These are phyloP conservation scores for Drosophila navojoa DNA, from an alignment of 1,140 invertebrate genomes.

Conservation along the genomic window DNA sequence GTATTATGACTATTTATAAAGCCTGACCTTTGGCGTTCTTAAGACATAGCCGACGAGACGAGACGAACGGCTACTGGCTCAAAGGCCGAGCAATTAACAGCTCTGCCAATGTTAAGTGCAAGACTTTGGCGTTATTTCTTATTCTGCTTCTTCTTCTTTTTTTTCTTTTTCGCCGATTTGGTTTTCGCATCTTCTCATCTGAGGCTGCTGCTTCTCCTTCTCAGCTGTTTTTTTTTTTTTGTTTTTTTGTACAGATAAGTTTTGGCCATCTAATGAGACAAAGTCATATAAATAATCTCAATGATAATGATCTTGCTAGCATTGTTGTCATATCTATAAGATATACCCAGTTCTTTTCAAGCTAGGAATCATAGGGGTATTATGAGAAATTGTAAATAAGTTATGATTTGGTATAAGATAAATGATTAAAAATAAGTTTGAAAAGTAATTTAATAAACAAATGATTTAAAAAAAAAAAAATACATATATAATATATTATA, in stretches of 20 bases:
- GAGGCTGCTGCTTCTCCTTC: background rate
- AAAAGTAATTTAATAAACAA: no score
- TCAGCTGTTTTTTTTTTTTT: background rate
- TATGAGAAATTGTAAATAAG: background rate
- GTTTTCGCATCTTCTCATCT: background rate
- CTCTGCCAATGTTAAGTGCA: slow-evolving; percentile 48
- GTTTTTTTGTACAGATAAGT: slow-evolving; percentile 1
- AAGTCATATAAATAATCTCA: slow-evolving; percentile 22
- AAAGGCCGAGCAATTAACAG: slow-evolving; percentile 54
- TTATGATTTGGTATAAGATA: no score
- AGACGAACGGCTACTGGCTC: slow-evolving; percentile 19
- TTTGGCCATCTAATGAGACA: slow-evolving; percentile 23
- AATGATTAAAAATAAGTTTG: no score
- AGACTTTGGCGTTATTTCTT: slow-evolving; percentile 13
- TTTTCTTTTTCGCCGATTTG: background rate
- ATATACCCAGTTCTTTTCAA: background rate
- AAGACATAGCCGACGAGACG: slow-evolving; percentile 26
- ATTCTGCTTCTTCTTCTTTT: background rate
- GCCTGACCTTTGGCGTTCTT: slow-evolving; percentile 45
- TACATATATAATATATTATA: no score
- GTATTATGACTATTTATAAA: slow-evolving; percentile 21
- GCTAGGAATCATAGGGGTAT: no score
- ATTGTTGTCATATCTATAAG: background rate
- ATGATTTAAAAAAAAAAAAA: no score
- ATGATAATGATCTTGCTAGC: slow-evolving; percentile 14